Evolutionary conservation across 2,888 invertebrate genomes (phyloP).

Genomic region (Mesorhabditis sp.): DNA sequence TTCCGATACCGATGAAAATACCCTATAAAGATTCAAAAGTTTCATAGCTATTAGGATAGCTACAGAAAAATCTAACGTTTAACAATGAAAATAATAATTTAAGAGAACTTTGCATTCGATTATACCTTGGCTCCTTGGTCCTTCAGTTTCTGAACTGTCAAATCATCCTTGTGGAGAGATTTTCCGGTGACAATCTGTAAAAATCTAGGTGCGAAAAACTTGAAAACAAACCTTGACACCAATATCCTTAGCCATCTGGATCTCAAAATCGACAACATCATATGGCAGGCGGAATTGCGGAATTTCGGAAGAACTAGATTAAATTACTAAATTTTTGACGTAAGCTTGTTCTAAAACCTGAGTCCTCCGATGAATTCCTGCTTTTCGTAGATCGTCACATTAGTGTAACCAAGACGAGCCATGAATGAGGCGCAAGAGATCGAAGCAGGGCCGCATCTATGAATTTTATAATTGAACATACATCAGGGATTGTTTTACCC

Average conservation of each 20-base stretch:
- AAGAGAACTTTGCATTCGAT: background rate
- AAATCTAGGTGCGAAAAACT: background rate
- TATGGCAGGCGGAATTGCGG: constrained; percentile 92
- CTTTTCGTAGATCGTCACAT: constrained; percentile 88
- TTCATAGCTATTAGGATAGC: constrained; percentile 57
- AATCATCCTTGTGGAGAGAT: constrained; percentile 65
- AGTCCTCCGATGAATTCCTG: constrained; percentile 81
- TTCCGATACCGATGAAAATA: constrained; percentile 71
- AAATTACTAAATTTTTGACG: background rate
- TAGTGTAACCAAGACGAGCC: constrained; percentile 83
- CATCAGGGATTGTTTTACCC: constrained; percentile 58
- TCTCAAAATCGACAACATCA: constrained; percentile 86
- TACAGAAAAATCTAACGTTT: background rate
- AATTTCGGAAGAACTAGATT: constrained; percentile 76
- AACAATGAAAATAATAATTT: background rate
- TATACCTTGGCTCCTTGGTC: constrained; percentile 28
- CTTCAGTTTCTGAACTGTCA: constrained; percentile 67
- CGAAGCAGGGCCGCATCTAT: constrained; percentile 87
- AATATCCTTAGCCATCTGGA: constrained; percentile 82
- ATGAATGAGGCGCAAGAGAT: constrained; percentile 93
- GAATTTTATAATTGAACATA: background rate
- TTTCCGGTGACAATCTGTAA: constrained; percentile 68
- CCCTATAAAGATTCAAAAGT: constrained; percentile 68
- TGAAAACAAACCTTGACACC: constrained; percentile 76
- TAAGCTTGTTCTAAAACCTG: constrained; percentile 64